These are phyloP conservation scores for Tadarida brasiliensis DNA, from an alignment of 2,797 vertebrate genomes.

Conservation along the genomic window DNA sequence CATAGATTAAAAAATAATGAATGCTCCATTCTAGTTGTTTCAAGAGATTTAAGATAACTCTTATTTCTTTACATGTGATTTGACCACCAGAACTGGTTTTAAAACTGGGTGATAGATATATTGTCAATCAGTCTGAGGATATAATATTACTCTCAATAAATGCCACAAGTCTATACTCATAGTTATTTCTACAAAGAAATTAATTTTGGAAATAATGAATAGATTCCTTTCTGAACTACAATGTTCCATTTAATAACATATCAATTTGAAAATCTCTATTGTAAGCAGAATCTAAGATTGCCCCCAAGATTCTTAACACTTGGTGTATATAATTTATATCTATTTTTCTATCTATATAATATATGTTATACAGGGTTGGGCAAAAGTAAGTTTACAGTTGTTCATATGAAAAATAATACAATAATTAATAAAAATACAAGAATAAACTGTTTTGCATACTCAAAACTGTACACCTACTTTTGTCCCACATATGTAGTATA, in stretches of 20 bases:
- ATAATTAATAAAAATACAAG: too few species aligned
- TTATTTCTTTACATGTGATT: background rate
- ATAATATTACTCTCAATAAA: background rate
- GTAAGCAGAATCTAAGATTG: background rate
- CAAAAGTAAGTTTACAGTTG: background rate
- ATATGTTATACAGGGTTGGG: background rate
- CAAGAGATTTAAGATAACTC: background rate
- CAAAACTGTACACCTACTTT: background rate
- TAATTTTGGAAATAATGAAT: conserved; percentile 6
- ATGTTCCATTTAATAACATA: background rate
- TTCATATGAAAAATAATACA: background rate
- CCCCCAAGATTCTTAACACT: background rate
- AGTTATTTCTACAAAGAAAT: background rate
- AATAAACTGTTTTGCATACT: too few species aligned
- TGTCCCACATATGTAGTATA: background rate
- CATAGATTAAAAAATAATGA: background rate
- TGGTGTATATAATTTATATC: background rate
- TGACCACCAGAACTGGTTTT: background rate
- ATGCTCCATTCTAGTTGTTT: background rate
- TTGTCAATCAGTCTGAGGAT: background rate
- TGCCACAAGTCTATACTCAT: background rate
- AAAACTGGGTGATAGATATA: background rate
- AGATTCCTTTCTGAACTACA: background rate
- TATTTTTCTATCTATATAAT: background rate
- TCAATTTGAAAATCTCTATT: background rate